Evolutionary conservation across 2,113 vertebrate genomes (phyloP), one percentile per base, ranked within the genome.

Genomic region (Nothoprocta pentlandii): DNA sequence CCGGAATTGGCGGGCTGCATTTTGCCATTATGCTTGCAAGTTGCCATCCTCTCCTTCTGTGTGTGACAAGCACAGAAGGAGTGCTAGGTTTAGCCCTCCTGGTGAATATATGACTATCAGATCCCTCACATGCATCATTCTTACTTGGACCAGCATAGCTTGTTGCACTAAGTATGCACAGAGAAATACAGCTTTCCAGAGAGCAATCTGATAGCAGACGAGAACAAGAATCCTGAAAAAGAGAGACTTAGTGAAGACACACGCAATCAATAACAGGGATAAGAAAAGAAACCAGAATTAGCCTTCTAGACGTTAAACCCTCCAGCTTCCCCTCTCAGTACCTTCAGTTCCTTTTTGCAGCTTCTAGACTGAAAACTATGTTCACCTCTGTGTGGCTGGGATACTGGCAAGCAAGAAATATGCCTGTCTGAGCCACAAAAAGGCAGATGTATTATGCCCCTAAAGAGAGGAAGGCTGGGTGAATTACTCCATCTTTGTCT

Each of bases 1-100:
- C 21, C 53, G 32, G 20, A 53, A 44, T 4, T 3, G 1, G 36
- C 69, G 4, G 23, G 46, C 44, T 39, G 0, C 0, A 4, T 68
- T 90, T 61, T 79, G 54, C 59, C 41, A 22, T 16, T 59, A 47
- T 1, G 2, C 19, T 49, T 78, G 28, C 15, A 26, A 58, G 41
- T 3, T 11, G 16, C 19, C 56, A 11, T 28, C 23, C 32, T 83
- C 49, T n/a, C 34, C 34, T 76, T 54, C 53, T 39, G 36, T 8
- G 36, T 32, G 28, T 32, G 54, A 42, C 54, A 58, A 85, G 42
- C 58, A 61, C 46, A 21, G 17, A 12, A 25, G 8, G 34, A 85
- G 30, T 16, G 36, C 34, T 58, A n/a, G 58, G 44, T 67, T 32
- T 36, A 58, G 5, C 4, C 26, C 17, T 23, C 26, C 30, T 36